Evolutionary conservation across 2,888 invertebrate species (phyloP).

Genomic region (Laspeyria flexula): DNA sequence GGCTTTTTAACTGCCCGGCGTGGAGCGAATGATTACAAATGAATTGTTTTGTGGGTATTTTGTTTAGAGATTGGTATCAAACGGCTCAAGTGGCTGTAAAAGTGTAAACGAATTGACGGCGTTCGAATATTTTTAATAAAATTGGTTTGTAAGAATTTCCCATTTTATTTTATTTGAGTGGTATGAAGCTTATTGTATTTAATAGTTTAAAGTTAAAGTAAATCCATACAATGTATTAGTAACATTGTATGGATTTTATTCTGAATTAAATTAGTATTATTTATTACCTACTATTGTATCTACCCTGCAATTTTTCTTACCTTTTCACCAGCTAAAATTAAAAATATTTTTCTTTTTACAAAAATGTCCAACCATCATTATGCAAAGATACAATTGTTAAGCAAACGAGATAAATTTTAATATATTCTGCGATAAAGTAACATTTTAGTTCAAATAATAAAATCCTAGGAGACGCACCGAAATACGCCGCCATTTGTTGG

Average conservation of each 20-base stretch:
- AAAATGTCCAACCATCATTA: neutral
- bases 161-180: no score
- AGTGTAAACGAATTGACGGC: constrained; percentile 2
- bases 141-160: no score
- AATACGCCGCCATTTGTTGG: constrained; percentile 10
- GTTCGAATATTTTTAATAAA: no score
- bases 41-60: constrained; percentile 15
- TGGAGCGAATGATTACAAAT: constrained; percentile 6
- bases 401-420: neutral
- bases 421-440: constrained; percentile 12
- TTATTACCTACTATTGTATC: no score
- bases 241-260: no score
- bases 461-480: constrained; percentile 18
- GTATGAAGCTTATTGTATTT: no score
- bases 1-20: constrained; percentile 1
- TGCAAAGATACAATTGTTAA: neutral
- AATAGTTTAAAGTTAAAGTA: no score
- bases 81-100: constrained; percentile 15
- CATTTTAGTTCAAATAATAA: constrained; percentile 24
- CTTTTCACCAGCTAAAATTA: no score
- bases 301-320: no score
- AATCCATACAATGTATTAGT: no score
- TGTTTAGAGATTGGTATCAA: constrained; percentile 11
- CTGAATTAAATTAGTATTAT: no score
- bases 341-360: neutral